phyloP scores from a whole-genome alignment of 2,888 invertebrate genomes.

The Epistrophella euchroma region DNA sequence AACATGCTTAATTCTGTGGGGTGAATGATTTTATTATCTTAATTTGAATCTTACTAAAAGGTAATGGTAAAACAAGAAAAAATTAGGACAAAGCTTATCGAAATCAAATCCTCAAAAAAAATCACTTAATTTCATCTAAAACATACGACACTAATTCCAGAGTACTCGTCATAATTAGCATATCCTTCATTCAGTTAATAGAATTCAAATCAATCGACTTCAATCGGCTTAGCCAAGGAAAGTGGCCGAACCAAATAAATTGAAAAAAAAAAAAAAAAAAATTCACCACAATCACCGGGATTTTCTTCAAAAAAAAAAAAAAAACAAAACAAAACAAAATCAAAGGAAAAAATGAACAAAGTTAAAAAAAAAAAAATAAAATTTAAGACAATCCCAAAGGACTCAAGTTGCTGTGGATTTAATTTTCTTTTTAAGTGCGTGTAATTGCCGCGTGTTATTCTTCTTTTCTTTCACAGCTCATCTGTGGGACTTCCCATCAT shows the following conservation, averaged over 20 bases:
- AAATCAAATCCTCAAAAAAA: conserved; percentile 14
- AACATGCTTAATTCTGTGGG: neutral
- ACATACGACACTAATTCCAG: conserved; percentile 42
- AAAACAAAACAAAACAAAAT: conserved; percentile 36
- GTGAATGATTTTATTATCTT: neutral
- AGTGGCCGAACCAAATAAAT: conserved; percentile 57
- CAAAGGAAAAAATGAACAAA: neutral
- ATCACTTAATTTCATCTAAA: conserved; percentile 44
- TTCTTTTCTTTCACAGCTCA: conserved; percentile 73
- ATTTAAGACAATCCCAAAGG: conserved; percentile 42
- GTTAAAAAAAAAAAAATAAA: conserved; percentile 26
- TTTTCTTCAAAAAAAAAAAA: conserved; percentile 36
- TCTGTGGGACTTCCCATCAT: conserved; percentile 69
- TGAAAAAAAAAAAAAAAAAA: conserved; percentile 60
- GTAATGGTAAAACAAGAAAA: neutral
- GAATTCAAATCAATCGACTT: conserved; percentile 73
- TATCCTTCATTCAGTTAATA: conserved; percentile 51
- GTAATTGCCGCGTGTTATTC: conserved; percentile 74
- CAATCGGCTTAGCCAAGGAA: conserved; percentile 71
- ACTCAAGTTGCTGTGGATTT: conserved; percentile 55
- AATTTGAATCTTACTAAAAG: neutral
- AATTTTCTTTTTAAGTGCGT: conserved; percentile 61
- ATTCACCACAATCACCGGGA: conserved; percentile 70
- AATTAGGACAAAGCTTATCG: neutral
- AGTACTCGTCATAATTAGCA: conserved; percentile 64